Conservation (phyloP, 2,888 invertebrate species). For the Adelognathus sp. region DNA sequence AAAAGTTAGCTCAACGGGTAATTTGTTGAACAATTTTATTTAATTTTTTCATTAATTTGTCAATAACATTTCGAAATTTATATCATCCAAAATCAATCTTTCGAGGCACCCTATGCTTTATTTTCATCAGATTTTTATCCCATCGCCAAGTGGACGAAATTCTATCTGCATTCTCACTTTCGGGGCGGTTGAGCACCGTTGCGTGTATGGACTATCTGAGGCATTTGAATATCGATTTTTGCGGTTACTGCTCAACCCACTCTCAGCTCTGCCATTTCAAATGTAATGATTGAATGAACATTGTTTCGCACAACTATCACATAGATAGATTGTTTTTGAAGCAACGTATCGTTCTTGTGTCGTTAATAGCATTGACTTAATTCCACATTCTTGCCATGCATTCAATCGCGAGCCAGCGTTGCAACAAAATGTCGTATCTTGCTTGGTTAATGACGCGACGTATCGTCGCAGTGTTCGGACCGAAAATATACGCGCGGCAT, state of each 20-base stretch:
- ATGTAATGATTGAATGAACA: conserved; percentile 14
- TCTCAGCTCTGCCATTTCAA: background rate
- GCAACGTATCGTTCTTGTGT: background rate
- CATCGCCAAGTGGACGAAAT: too few relatives aligned
- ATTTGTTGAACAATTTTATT: too few relatives aligned
- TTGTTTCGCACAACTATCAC: conserved; percentile 7
- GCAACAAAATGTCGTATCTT: conserved; percentile 6
- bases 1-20: too few relatives aligned
- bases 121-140: too few relatives aligned
- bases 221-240: conserved; percentile 49
- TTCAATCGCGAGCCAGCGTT: background rate
- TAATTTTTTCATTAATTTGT: too few relatives aligned
- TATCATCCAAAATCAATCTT: too few relatives aligned
- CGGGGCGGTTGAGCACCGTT: too few relatives aligned
- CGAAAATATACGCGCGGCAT: conserved; percentile 12
- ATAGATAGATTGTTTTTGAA: background rate
- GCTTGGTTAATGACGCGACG: background rate
- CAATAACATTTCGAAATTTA: too few relatives aligned
- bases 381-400: conserved; percentile 6
- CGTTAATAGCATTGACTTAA: too few relatives aligned
- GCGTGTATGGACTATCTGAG: too few relatives aligned
- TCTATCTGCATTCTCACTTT: too few relatives aligned
- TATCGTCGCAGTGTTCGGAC: background rate
- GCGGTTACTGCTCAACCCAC: conserved; percentile 34
- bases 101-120: too few relatives aligned